A percentile compares a stretch with the other conserved stretches of the same genome.
Conservation (phyloP, 2,797 vertebrate genomes). For the Rhyacichthys aspro region DNA sequence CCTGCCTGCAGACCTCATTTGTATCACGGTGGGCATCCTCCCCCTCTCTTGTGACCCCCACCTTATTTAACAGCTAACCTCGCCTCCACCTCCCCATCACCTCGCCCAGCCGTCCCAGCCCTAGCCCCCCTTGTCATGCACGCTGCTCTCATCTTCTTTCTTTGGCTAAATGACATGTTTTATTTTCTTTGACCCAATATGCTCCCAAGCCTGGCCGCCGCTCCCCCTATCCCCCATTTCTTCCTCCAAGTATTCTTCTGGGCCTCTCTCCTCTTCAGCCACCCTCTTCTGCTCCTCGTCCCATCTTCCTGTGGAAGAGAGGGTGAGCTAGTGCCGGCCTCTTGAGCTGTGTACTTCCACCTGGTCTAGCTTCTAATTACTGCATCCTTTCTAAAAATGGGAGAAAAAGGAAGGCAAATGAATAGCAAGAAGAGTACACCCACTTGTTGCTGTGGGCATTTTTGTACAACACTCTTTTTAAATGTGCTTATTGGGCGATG, state of each 20-base stretch:
- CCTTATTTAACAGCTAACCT: conserved; percentile 77
- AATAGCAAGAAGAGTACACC: conserved; percentile 59
- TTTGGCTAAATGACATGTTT: conserved; percentile 78
- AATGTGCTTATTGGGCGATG: conserved; percentile 40
- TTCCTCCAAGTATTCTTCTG: conserved; percentile 56
- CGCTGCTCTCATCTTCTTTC: conserved; percentile 73
- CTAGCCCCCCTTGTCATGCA: conserved; percentile 25
- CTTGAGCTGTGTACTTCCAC: conserved; percentile 77
- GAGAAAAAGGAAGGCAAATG: conserved; percentile 52
- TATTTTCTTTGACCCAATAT: conserved; percentile 76
- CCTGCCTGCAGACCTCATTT: conserved; percentile 85
- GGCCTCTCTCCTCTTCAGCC: conserved; percentile 62
- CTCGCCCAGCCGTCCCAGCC: conserved; percentile 45
- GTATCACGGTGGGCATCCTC: conserved; percentile 85
- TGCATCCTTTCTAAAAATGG: conserved; percentile 62
- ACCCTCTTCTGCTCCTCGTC: conserved; percentile 60
- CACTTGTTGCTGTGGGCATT: conserved; percentile 71
- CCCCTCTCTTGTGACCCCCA: conserved; percentile 67
- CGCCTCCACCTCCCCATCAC: conserved; percentile 67
- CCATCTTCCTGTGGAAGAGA: conserved; percentile 66
- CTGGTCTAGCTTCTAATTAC: conserved; percentile 78
- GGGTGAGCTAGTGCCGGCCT: conserved; percentile 60
- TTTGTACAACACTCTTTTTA: conserved; percentile 59
- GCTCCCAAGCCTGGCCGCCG: conserved; percentile 53
- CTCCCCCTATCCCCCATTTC: conserved; percentile 32